Evolutionary conservation across 2,113 vertebrate genomes (phyloP).

Genomic region (Tragelaphus imberbis): DNA sequence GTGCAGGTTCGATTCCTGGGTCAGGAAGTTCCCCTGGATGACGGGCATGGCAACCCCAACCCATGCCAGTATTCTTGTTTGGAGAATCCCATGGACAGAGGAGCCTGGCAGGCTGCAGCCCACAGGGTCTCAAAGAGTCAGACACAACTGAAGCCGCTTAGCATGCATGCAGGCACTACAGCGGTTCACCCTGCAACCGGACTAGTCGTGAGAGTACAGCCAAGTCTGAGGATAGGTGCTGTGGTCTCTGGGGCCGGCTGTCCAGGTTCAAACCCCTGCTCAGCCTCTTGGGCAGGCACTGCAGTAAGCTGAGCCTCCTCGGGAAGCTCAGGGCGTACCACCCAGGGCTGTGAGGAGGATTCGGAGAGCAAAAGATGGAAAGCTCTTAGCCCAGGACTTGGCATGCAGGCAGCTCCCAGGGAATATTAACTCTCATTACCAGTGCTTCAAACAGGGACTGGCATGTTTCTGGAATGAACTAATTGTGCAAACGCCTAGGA

Average conservation of each 20-base stretch:
- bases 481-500: neutral
- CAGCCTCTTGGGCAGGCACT: fast-evolving
- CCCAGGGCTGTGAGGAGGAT: neutral
- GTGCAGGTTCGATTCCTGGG: neutral
- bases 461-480: neutral
- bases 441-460: neutral
- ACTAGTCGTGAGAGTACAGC: neutral
- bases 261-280: neutral
- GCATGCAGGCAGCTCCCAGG: neutral
- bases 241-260: neutral
- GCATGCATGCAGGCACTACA: neutral
- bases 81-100: neutral
- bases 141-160: neutral
- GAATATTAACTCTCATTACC: neutral
- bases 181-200: fast-evolving
- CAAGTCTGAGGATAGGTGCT: fast-evolving
- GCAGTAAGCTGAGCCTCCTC: neutral
- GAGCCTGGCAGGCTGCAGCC: neutral
- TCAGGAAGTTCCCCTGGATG: neutral
- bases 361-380: fast-evolving
- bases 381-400: neutral
- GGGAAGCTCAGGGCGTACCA: neutral
- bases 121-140: neutral
- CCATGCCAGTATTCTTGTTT: neutral
- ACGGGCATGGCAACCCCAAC: neutral